Conservation (phyloP, 1,140 invertebrate genomes). For the Penaeus chinensis region DNA sequence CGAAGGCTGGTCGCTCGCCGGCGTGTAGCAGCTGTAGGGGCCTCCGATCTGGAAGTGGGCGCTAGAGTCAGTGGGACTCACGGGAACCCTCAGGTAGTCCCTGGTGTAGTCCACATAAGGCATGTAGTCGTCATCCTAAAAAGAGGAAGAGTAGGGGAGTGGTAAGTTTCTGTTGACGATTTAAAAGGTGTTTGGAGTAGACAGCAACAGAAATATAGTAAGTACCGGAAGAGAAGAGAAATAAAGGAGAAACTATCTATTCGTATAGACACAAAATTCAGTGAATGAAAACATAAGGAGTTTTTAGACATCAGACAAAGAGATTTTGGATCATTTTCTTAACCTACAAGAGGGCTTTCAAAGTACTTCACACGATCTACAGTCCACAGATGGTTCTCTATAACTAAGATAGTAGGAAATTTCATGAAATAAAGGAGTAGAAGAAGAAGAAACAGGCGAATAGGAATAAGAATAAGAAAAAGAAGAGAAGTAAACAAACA, state of each 20-base stretch:
- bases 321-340: no score
- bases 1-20: conserved; percentile 50
- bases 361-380: no score
- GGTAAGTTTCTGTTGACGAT: not conserved
- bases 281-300: no score
- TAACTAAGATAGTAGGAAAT: no score
- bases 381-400: no score
- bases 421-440: not conserved
- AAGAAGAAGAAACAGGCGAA: not conserved
- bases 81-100: conserved; percentile 79
- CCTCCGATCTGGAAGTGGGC: conserved; percentile 52
- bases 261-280: not conserved
- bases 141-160: not conserved
- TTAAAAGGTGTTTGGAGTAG: not conserved
- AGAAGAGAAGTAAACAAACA: not conserved
- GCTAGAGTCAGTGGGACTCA: conserved; percentile 67
- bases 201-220: not conserved
- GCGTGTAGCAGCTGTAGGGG: conserved; percentile 50
- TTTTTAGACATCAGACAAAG: no score
- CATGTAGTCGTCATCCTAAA: conserved; percentile 78
- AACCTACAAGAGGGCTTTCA: no score
- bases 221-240: not conserved
- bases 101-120: conserved; percentile 87
- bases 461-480: not conserved
- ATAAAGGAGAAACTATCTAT: no score